Evolutionary conservation across 2,797 vertebrate genomes (phyloP).

Genomic region (Chloroceryle inda): DNA sequence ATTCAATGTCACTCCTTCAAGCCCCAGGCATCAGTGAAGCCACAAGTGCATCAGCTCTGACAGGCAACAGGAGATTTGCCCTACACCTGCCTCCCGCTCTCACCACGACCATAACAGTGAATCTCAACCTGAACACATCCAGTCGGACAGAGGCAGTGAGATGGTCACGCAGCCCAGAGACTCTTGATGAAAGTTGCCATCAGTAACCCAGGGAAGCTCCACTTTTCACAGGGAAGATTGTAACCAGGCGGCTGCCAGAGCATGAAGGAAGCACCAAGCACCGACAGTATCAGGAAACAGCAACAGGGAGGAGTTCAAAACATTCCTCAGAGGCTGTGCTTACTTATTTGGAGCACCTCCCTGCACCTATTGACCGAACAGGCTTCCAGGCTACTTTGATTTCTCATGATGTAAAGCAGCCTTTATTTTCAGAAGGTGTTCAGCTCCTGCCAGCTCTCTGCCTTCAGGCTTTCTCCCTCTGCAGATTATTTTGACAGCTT

Average conservation of each 20-base stretch:
- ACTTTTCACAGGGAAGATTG: background rate
- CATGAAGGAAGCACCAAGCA: background rate
- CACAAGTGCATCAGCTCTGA: background rate
- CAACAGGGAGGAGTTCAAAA: background rate
- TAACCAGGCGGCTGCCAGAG: background rate
- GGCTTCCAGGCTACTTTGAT: background rate
- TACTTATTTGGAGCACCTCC: background rate
- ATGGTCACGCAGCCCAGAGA: background rate
- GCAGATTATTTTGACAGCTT: background rate
- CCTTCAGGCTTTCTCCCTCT: background rate
- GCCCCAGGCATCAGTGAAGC: background rate
- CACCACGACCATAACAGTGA: background rate
- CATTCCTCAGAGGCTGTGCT: background rate
- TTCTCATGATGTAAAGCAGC: background rate
- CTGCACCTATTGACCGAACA: background rate
- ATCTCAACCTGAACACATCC: background rate
- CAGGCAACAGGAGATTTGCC: background rate
- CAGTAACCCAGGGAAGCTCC: background rate
- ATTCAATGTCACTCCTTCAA: rapidly evolving
- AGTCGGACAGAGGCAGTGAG: rapidly evolving
- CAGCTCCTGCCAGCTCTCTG: background rate
- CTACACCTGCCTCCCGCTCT: background rate
- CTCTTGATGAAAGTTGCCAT: rapidly evolving
- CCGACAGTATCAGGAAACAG: background rate
- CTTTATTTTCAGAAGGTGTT: background rate